Evolutionary conservation across 2,888 invertebrate genomes (phyloP), one percentile per base, ranked within the genome.

Genomic region (Drosophila kambysellisi): DNA sequence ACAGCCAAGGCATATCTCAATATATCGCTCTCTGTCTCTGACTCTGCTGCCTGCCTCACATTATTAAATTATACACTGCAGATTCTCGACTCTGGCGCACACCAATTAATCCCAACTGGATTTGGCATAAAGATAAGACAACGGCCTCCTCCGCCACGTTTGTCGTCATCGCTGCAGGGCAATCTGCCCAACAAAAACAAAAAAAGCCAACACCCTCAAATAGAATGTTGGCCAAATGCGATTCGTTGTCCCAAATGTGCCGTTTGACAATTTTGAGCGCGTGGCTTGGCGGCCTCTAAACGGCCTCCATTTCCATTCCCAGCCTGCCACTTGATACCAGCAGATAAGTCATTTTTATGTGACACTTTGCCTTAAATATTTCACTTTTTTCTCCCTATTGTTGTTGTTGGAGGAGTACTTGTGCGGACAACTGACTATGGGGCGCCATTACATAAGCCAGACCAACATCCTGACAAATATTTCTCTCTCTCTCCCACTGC

Each of bases 271-370:
- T 85, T 86, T 89, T 80, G 63, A 76, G 83, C 86, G 83, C 90
- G 83, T 85, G 83, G 89, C 90, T 64, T 65, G 56, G 48, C 48
- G 66, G 66, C 48, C 81, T 83, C 73, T 68, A 79, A 69, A 76
- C 67, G 76, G 70, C 68, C 54, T 60, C 73, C 73, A 58, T 60
- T 67, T 63, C 54, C 76, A 79, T 70, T 65, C 84, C 87, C 82
- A 80, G 80, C 82, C 81, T 77, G 79, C 82, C 89, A 89, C 88
- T 90, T 90, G 85, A 89, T 89, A 87, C 85, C 85, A 78, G 84
- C 79, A 92, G 92, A 91, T 92, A 91, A 91, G 92, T 91, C 91
- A 92, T 91, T 91, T 92, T 91, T 91, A 91, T 91, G 92, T 91
- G 91, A 91, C 91, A 92, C 91, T 91, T 89, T 89, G 89, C 86